A percentile compares a stretch with the other conserved stretches of the same genome.
Conservation (phyloP, 2,113 vertebrate species). For the Pholis gunnellus region DNA sequence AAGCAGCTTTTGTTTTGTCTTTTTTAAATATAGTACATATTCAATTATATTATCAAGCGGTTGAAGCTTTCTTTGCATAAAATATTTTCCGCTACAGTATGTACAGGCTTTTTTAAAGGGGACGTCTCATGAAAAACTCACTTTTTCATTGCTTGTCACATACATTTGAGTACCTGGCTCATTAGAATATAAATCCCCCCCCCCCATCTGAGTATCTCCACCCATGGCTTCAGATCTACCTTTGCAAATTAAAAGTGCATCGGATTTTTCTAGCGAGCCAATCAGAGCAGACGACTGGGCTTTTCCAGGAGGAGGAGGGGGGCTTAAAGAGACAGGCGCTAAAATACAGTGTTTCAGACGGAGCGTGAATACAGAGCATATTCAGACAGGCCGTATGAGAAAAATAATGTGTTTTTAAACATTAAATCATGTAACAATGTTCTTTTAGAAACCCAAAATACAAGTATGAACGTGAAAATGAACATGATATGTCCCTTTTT, state of each 20-base stretch:
- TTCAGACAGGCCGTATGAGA: not conserved
- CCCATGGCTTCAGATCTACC: too few species aligned
- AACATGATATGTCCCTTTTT: not conserved
- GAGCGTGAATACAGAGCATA: not conserved
- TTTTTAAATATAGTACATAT: constrained; percentile 5
- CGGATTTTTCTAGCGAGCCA: too few species aligned
- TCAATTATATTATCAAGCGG: constrained; percentile 8
- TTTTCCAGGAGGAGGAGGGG: too few species aligned
- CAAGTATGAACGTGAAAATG: not conserved
- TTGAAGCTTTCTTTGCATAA: not conserved
- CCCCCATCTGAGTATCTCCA: too few species aligned
- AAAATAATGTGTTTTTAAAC: not conserved
- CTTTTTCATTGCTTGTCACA: not conserved
- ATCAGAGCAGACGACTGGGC: too few species aligned
- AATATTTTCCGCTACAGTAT: not conserved
- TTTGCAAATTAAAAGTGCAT: too few species aligned
- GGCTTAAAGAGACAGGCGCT: too few species aligned
- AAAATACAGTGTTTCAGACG: too few species aligned
- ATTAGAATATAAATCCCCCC: too few species aligned
- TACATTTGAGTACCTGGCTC: not conserved
- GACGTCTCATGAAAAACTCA: not conserved
- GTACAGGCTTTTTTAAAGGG: not conserved
- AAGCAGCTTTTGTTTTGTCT: constrained; percentile 7
- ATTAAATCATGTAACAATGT: not conserved
- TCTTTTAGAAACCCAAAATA: not conserved